Evolutionary conservation across 37 sponge, comb jelly and placozoan species (phyloP).

Genomic region (Bolinopsis microptera): DNA sequence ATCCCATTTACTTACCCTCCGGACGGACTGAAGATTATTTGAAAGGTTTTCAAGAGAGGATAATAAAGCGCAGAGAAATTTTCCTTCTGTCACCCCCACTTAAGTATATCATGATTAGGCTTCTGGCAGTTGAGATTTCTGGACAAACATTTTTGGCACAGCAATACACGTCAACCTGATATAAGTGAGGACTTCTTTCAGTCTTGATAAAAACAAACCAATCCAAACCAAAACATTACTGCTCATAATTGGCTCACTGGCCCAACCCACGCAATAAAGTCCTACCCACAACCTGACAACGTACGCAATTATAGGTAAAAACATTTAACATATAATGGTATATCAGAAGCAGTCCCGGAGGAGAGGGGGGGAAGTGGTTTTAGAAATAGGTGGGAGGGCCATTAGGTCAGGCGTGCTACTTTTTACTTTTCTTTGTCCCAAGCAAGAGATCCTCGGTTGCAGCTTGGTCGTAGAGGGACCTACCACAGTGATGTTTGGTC

Average conservation of each 20-base stretch:
- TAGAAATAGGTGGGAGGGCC: not conserved
- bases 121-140: constrained; percentile 71
- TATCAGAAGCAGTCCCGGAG: not conserved
- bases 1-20: constrained; percentile 69
- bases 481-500: constrained; percentile 74
- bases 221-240: not conserved
- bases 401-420: too few species aligned
- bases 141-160: constrained; percentile 76
- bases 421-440: constrained; percentile 81
- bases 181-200: not conserved
- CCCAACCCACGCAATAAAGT: not conserved
- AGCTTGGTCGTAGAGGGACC: constrained; percentile 93
- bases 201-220: too few species aligned
- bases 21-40: constrained; percentile 81
- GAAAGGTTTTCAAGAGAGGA: constrained; percentile 88
- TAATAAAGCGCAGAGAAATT: constrained; percentile 91
- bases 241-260: not conserved
- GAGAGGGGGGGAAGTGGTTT: not conserved
- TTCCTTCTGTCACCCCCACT: constrained; percentile 96
- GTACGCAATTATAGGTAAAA: not conserved
- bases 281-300: not conserved
- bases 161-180: constrained; percentile 80
- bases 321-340: not conserved
- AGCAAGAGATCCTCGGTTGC: constrained; percentile 73
- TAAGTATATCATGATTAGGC: constrained; percentile 81